phyloP scores from a whole-genome alignment of 2,888 invertebrate genomes.

The Morinoia aosen region DNA sequence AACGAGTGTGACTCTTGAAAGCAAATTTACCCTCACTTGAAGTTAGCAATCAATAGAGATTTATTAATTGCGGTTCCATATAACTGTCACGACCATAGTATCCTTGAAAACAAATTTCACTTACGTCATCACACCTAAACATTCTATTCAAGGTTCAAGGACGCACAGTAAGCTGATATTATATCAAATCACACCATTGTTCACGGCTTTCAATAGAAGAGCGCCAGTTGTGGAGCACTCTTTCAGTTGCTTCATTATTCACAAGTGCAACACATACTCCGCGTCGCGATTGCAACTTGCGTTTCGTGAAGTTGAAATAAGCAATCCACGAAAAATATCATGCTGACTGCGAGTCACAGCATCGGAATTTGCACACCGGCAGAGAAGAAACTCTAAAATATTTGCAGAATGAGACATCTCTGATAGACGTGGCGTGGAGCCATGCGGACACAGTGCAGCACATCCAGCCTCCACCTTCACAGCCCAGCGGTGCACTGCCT shows the following conservation, averaged over 20 bases:
- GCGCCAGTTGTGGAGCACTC: neutral
- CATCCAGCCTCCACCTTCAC: neutral
- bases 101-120: neutral
- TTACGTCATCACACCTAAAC: neutral
- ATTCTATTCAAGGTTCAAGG: neutral
- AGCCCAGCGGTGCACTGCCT: neutral
- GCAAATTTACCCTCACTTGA: neutral
- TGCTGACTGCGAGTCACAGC: neutral
- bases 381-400: neutral
- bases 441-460: neutral
- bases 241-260: constrained; percentile 3
- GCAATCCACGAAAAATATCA: neutral
- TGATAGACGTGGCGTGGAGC: neutral
- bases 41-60: neutral
- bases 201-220: neutral
- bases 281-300: neutral
- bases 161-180: neutral
- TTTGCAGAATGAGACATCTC: neutral
- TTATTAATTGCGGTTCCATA: neutral
- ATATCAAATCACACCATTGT: neutral
- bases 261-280: neutral
- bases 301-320: neutral
- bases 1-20: neutral
- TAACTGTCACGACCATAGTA: neutral
- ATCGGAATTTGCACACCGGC: neutral